Conservation (phyloP, 2,888 invertebrate species). For the Polyommatus icarus region DNA sequence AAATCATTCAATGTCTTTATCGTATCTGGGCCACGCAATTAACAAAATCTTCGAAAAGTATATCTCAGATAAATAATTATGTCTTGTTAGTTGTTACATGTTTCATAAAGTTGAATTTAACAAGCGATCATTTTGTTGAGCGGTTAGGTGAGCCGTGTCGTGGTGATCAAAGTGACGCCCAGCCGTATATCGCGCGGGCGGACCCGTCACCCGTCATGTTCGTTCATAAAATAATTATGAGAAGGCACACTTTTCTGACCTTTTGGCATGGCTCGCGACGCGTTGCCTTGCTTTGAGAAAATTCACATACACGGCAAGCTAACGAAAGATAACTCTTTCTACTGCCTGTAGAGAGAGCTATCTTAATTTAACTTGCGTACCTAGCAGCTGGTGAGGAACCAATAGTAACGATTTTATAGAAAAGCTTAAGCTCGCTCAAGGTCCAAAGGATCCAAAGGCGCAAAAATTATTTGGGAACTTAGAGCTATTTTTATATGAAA, state of each 20-base stretch:
- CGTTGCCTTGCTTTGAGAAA: neutral
- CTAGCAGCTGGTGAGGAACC: too few relatives aligned
- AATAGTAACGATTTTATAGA: too few relatives aligned
- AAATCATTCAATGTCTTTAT: too few relatives aligned
- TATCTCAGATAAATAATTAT: neutral
- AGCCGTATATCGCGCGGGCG: slow-evolving; percentile 40
- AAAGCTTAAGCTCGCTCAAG: too few relatives aligned
- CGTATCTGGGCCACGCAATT: too few relatives aligned
- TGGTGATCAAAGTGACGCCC: slow-evolving; percentile 20
- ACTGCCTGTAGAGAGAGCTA: too few relatives aligned
- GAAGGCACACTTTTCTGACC: slow-evolving; percentile 25
- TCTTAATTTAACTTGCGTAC: too few relatives aligned
- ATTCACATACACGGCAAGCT: too few relatives aligned
- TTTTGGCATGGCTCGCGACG: neutral
- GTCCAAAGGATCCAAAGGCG: too few relatives aligned
- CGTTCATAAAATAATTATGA: slow-evolving; percentile 43
- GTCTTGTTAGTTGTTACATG: neutral
- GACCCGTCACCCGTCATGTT: slow-evolving; percentile 37
- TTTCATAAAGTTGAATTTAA: neutral
- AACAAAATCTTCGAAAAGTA: neutral
- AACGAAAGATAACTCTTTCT: too few relatives aligned
- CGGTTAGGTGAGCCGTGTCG: neutral
- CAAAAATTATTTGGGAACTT: too few relatives aligned
- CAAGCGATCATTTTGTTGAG: slow-evolving; percentile 4
- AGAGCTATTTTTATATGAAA: too few relatives aligned